Evolutionary conservation across 1,140 invertebrate genomes (phyloP).

Genomic region (Zaprionus capensis): DNA sequence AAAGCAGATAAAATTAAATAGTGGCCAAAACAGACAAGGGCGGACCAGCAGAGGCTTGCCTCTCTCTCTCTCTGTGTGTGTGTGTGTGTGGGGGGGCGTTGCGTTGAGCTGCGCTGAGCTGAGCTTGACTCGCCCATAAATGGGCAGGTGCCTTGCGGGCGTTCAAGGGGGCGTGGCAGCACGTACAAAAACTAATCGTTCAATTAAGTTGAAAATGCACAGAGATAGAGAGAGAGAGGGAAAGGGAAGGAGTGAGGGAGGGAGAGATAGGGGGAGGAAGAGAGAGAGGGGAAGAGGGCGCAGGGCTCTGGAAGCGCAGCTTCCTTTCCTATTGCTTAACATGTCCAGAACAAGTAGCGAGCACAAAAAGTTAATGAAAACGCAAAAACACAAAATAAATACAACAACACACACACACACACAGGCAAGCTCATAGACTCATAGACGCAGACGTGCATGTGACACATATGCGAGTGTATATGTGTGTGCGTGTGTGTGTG

Average conservation of each 20-base stretch:
- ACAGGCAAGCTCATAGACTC: background rate
- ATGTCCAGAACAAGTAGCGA: conserved; percentile 65
- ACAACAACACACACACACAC: conserved; percentile 2
- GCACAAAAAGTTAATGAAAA: conserved; percentile 74
- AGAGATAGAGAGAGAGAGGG: background rate
- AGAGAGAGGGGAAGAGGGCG: conserved; percentile 1
- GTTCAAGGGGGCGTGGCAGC: conserved; percentile 33
- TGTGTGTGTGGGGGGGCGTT: conserved; percentile 15
- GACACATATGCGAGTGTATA: background rate
- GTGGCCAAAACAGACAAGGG: conserved; percentile 56
- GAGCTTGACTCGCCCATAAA: conserved; percentile 1
- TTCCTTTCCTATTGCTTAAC: conserved; percentile 36
- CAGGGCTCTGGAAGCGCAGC: background rate
- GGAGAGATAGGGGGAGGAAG: background rate
- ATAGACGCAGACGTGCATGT: conserved; percentile 8
- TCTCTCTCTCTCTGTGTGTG: background rate
- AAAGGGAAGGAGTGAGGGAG: background rate
- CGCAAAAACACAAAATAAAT: conserved; percentile 36
- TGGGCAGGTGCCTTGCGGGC: conserved; percentile 21
- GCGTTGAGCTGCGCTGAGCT: conserved; percentile 7
- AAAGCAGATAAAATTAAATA: conserved; percentile 77
- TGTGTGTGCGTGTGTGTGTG: background rate
- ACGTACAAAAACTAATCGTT: conserved; percentile 79
- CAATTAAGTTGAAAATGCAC: conserved; percentile 67
- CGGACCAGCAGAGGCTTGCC: conserved; percentile 16